Evolutionary conservation across 2,888 invertebrate genomes (phyloP), one percentile per base, ranked within the genome.

Genomic region (Aethes cnicana): DNA sequence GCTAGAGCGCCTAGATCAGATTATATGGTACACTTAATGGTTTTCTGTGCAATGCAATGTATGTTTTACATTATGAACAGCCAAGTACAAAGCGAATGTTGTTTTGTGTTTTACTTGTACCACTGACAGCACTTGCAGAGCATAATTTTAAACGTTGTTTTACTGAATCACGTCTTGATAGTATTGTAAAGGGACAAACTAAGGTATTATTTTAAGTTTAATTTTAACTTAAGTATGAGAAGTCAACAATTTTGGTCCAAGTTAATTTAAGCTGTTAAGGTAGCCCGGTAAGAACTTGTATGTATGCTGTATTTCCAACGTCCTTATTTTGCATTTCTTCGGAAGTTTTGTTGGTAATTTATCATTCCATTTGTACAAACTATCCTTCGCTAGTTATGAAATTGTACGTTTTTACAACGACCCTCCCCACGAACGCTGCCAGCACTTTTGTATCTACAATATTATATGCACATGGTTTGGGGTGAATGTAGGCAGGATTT

Each of bases 401-500:
- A 21, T 47, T 58, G 58, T 58, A 54, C 25, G 54, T 54, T 57
- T 55, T 54, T 50, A 54, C 52, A 42, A 44, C 47, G 48, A 41
- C 20, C 14, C 42, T 56, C 52, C 53, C 55, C 54, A 54, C 61
- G 61, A 49, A 61, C 58, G 61, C 62, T 61, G 61, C 58, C 58
- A 61, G 65, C 62, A 59, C 61, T 58, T 67, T 72, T 79, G 62
- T 78, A 73, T 72, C 72, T 61, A 66, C 71, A 59, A 67, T 64
- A 70, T 66, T 70, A 72, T 36, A 72, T 77, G 84, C 88, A 87
- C 86, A 75, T 83, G 88, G 89, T 88, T 86, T 84, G 80, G 85
- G 89, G 82, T 86, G 88, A 80, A 79, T 82, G 83, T 84, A 85
- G 81, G 74, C 74, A 77, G 73, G 74, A 82, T 81, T 84, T 77